Evolutionary conservation across 2,113 vertebrate species (phyloP).

Genomic region (Morphnarchus princeps): DNA sequence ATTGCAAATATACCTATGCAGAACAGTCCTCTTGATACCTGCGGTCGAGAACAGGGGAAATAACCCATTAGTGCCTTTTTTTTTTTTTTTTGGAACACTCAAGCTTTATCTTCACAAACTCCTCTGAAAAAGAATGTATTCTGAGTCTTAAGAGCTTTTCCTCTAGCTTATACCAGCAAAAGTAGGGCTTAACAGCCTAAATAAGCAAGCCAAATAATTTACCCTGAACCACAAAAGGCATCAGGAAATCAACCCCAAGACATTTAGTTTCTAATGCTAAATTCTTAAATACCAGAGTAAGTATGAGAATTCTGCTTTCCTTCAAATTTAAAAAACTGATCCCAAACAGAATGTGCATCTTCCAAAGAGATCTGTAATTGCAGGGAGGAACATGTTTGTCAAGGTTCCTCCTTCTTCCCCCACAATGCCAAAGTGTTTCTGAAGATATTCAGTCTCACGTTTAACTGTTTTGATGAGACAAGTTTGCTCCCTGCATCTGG

Average conservation of each 20-base stretch:
- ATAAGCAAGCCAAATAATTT: neutral
- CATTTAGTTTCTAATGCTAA: neutral
- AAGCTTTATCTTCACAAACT: neutral
- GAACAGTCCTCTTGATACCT: neutral
- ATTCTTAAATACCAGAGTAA: neutral
- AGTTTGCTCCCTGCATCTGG: neutral
- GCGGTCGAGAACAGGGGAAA: neutral
- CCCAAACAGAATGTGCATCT: neutral
- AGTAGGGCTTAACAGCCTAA: neutral
- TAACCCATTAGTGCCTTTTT: neutral
- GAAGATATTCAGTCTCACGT: neutral
- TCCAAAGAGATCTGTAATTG: neutral
- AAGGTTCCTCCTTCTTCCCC: neutral
- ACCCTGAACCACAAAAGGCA: neutral
- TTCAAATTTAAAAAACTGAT: neutral
- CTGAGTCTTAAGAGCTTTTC: neutral
- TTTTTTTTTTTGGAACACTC: neutral
- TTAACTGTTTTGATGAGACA: neutral
- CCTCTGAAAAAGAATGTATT: neutral
- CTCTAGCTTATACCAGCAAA: neutral
- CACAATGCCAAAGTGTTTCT: neutral
- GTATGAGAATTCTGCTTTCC: neutral
- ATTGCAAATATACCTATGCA: neutral
- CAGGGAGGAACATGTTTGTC: neutral
- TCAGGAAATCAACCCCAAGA: neutral